These are phyloP conservation scores for Mesoclemmys tuberculata DNA, from an alignment of 2,113 vertebrate genomes.

Conservation along the genomic window DNA sequence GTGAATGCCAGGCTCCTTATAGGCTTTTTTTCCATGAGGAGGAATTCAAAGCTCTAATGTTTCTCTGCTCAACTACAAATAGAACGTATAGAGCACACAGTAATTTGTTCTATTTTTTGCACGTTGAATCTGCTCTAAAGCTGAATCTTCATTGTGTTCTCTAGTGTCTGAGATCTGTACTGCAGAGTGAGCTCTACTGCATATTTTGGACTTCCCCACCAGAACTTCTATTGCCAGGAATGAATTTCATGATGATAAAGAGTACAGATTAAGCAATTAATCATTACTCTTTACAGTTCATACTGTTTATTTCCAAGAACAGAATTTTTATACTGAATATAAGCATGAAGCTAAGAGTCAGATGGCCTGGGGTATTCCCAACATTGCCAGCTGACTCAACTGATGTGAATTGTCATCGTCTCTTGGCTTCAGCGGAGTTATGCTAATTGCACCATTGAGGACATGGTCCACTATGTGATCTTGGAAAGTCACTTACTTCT, in stretches of 20 bases:
- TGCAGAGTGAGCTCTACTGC: not conserved
- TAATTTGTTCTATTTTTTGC: conserved; percentile 25
- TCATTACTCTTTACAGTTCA: too few species aligned
- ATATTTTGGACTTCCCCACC: not conserved
- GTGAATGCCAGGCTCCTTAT: conserved; percentile 28
- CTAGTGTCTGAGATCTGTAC: not conserved
- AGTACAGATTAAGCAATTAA: not conserved
- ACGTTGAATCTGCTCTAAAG: not conserved
- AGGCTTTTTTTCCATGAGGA: conserved; percentile 56
- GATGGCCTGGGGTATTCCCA: not conserved
- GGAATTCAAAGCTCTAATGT: conserved; percentile 52
- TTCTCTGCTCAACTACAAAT: conserved; percentile 59
- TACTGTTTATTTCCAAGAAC: not conserved
- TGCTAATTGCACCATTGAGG: not conserved
- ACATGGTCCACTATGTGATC: not conserved
- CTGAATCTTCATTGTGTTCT: not conserved
- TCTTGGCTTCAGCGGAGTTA: not conserved
- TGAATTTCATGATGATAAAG: not conserved
- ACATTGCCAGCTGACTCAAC: not conserved
- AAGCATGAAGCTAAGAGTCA: not conserved
- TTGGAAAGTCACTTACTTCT: not conserved
- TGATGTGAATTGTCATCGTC: not conserved
- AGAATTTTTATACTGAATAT: not conserved
- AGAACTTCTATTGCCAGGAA: not conserved
- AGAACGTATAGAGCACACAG: not conserved